phyloP scores from a whole-genome alignment of 2,888 invertebrate species.

The Drosophila limbata region DNA sequence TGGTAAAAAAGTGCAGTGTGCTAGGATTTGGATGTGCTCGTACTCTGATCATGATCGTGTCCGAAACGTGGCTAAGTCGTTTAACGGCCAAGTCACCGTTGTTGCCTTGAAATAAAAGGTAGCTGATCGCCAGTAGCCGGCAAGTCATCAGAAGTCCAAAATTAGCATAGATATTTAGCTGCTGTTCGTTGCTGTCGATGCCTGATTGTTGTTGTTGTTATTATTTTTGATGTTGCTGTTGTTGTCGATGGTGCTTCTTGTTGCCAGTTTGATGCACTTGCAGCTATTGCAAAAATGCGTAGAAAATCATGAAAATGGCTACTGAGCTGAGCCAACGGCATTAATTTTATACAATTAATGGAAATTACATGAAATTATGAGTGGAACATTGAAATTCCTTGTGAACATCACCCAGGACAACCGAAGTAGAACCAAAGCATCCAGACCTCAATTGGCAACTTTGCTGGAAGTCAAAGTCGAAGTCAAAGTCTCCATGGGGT shows the following conservation, averaged over 20 bases:
- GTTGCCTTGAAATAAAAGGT: constrained; percentile 41
- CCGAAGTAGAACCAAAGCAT: constrained; percentile 42
- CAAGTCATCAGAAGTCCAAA: constrained; percentile 66
- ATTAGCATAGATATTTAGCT: constrained; percentile 71
- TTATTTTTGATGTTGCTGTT: constrained; percentile 8
- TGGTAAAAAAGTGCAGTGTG: constrained; percentile 56
- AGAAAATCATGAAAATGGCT: constrained; percentile 77
- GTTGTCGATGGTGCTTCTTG: no score
- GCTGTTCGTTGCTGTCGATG: constrained; percentile 34
- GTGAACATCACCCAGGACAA: constrained; percentile 79
- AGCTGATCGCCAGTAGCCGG: constrained; percentile 64
- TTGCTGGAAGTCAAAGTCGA: constrained; percentile 3
- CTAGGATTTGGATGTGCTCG: constrained; percentile 25
- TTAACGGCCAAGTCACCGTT: constrained; percentile 35
- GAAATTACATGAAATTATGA: constrained; percentile 79
- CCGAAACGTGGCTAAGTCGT: constrained; percentile 61
- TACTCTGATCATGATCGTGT: constrained; percentile 68
- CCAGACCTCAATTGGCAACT: constrained; percentile 46
- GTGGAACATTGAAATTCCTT: constrained; percentile 78
- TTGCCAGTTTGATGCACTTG: constrained; percentile 53
- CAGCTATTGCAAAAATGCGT: constrained; percentile 74
- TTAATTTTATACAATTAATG: constrained; percentile 80
- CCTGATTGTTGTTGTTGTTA: constrained; percentile 18
- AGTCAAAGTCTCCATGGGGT: constrained; percentile 8
- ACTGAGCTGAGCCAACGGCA: constrained; percentile 62